These are phyloP conservation scores for Oncorhynchus keta DNA, from an alignment of 2,113 vertebrate species.

Conservation along the genomic window DNA sequence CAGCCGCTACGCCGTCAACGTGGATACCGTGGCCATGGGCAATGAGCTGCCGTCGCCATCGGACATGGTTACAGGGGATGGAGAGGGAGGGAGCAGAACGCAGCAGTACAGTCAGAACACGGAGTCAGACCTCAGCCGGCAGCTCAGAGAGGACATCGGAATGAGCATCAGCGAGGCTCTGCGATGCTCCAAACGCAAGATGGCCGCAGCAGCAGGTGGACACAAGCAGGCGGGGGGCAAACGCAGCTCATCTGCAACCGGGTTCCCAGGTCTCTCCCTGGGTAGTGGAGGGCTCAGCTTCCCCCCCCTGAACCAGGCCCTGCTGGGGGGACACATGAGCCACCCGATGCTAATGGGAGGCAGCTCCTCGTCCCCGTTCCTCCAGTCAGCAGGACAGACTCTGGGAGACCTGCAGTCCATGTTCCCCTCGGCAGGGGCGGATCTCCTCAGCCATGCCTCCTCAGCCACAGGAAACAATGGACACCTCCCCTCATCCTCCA, in stretches of 20 bases:
- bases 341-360: slow-evolving; percentile 86
- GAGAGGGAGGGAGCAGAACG: slow-evolving; percentile 25
- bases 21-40: slow-evolving; percentile 67
- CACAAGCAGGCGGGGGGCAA: slow-evolving; percentile 79
- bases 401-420: slow-evolving; percentile 90
- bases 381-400: slow-evolving; percentile 86
- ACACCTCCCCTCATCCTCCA: slow-evolving; percentile 45
- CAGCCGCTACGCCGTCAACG: slow-evolving; percentile 82
- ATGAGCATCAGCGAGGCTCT: slow-evolving; percentile 63
- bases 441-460: slow-evolving; percentile 65
- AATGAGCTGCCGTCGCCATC: slow-evolving; percentile 63
- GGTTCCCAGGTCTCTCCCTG: slow-evolving; percentile 82
- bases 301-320: slow-evolving; percentile 86
- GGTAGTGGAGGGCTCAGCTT: slow-evolving; percentile 82
- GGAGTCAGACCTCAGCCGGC: slow-evolving; percentile 57
- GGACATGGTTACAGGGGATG: slow-evolving; percentile 26
- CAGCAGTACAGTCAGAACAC: slow-evolving; percentile 55
- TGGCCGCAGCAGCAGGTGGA: slow-evolving; percentile 63
- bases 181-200: slow-evolving; percentile 84
- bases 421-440: slow-evolving; percentile 86
- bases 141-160: slow-evolving; percentile 60
- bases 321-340: slow-evolving; percentile 80
- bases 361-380: slow-evolving; percentile 80
- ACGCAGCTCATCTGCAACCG: slow-evolving; percentile 73
- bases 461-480: slow-evolving; percentile 64